These are phyloP conservation scores for Oreochromis aureus DNA, from an alignment of 2,113 vertebrate genomes.

Conservation along the genomic window DNA sequence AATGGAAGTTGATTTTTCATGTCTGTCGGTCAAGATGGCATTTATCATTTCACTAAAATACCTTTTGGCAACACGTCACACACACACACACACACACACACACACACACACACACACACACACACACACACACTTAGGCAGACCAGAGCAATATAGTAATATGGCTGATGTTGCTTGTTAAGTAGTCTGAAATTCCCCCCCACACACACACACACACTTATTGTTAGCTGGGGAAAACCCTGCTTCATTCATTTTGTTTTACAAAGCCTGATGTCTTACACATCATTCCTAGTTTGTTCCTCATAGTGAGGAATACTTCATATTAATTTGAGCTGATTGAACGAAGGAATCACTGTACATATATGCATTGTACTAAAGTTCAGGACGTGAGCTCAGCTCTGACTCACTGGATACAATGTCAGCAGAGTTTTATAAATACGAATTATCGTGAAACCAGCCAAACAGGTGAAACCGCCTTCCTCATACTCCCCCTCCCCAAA, in stretches of 20 bases:
- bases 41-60: background rate
- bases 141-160: background rate
- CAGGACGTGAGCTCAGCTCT: background rate
- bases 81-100: background rate
- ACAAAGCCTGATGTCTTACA: background rate
- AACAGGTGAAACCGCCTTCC: conserved; percentile 45
- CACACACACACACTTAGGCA: background rate
- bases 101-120: background rate
- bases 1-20: background rate
- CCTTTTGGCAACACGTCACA: background rate
- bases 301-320: background rate
- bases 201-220: background rate
- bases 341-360: background rate
- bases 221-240: background rate
- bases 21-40: background rate
- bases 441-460: conserved; percentile 28
- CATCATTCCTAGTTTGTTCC: background rate
- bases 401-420: background rate
- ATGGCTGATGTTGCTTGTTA: background rate
- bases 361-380: background rate
- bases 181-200: background rate
- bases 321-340: background rate
- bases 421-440: background rate
- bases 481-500: background rate
- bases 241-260: background rate